Evolutionary conservation across 2,888 invertebrate genomes (phyloP), one percentile per base, ranked within the genome.

Genomic region (Heliconius sara): DNA sequence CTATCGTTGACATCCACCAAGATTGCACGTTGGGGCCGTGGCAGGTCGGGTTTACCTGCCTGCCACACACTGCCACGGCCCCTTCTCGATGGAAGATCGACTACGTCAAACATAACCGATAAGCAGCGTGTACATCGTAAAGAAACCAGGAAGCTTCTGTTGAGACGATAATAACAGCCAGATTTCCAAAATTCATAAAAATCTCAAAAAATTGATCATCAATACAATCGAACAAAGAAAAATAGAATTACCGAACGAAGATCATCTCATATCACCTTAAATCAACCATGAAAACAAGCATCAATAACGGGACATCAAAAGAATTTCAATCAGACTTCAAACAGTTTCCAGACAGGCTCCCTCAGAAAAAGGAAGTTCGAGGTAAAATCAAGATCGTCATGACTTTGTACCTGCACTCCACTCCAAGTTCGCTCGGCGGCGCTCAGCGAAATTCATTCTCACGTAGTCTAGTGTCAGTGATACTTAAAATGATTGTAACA

Each of bases 11-110:
- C 39, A 30, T 34, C 70, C 63, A 39, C 72, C 6, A 65, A 34
- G 47, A 75, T 25, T 39, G 43, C 30, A 47, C 43, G 66, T 43
- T 16, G 73, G 39, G 79, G 76, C 66, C 74, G 73, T 74, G 79
- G 81, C 43, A 75, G 75, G 27, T 25, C 39, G 19, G 43, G 6
- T 63, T 65, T 66, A 75, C 27, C 27, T 47, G 34, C 22, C n/a
- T n/a, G n/a, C n/a, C n/a, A 47, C 47, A 66, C 16, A 10, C 74
- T 74, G 75, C 65, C 75, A 47, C 43, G 75, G 65, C 75, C 47
- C 65, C 19, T 6, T 0, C 4, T n/a, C 4, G 12, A 30, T 43
- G 9, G 22, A 75, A 74, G 25, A 39, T 13, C 25, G 25, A 10
- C 63, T 13, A 25, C 63, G 6, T 22, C 12, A 43, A 43, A 22